Evolutionary conservation across 1,140 invertebrate species (phyloP), one percentile per base, ranked within the genome.

Genomic region (Euura saliciscinereae): DNA sequence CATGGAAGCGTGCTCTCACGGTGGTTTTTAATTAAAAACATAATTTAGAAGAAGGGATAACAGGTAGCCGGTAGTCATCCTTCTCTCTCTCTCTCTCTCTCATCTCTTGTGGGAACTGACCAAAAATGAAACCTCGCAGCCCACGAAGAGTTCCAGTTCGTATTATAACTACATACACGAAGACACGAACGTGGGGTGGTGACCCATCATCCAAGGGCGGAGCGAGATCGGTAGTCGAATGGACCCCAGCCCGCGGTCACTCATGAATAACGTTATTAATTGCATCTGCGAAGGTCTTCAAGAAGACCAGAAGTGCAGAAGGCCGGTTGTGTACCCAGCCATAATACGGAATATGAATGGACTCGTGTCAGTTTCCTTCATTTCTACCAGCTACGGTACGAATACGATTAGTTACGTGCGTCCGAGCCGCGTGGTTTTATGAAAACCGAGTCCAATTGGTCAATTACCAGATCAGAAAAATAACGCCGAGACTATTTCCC

Each of bases 21-120:
- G 84, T 84, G 81, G 84, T 84, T 87, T 88, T 88, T 87, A 88
- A 87, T 88, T 87, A 88, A 88, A 88, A 88, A 86, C 82, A 86
- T 88, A 88, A 88, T 88, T 87, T 87, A 87, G 84, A 85, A 78
- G 84, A 81, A 77, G 82, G 81, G 80, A 78, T 85, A 86, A 84
- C 85, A 86, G 86, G 87, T 87, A 87, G 87, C 85, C 76, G 76
- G 71, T 28, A 28, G 28, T 28, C 28, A 0, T 28, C 28, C 28
- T 28, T 28, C 28, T 28, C 28, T 28, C 28, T 28, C 28, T 28
- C 28, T 28, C 28, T 28, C 28, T 28, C 28, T 4, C 4, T 67
- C 43, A 10, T 28, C 78, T 78, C 75, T 79, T 83, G 82, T 87
- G 86, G 85, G 86, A 87, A 87, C 84, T 83, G 80, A 80, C 82